Conservation (phyloP, 2,113 vertebrate genomes). For the Heloderma charlesbogerti region DNA sequence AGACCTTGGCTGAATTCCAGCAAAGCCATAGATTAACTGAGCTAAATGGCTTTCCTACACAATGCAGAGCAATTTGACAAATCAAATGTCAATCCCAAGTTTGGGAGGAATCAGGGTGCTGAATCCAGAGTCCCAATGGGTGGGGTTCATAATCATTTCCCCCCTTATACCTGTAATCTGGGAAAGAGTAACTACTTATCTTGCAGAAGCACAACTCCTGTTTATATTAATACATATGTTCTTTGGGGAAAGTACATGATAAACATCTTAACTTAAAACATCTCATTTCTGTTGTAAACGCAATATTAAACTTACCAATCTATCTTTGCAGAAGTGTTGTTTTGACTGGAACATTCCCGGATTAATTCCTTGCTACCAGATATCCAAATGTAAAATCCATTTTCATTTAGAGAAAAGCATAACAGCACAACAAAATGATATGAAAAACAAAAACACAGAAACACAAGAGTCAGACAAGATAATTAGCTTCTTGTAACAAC, state of each 20-base stretch:
- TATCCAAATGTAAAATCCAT: constrained; percentile 52
- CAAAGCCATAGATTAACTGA: not conserved
- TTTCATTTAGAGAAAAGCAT: constrained; percentile 49
- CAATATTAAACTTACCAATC: constrained; percentile 75
- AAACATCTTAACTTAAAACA: constrained; percentile 6
- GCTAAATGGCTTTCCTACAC: not conserved
- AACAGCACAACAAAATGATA: constrained; percentile 32
- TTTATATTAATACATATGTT: not conserved
- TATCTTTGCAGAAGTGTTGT: constrained; percentile 69
- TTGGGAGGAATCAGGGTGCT: not conserved
- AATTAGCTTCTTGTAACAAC: constrained; percentile 38
- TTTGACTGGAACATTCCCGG: constrained; percentile 65
- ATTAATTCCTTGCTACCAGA: constrained; percentile 70
- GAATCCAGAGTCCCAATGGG: not conserved
- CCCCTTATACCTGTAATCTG: not conserved
- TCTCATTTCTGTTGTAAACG: not conserved
- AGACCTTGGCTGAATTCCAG: not conserved
- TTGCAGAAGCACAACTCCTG: not conserved
- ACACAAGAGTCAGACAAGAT: constrained; percentile 19
- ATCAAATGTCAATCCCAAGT: not conserved
- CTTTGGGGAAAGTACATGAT: constrained; percentile 2
- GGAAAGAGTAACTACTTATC: not conserved
- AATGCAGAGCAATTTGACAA: not conserved
- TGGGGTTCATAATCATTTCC: not conserved
- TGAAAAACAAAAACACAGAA: not conserved